phyloP scores from a whole-genome alignment of 2,888 invertebrate genomes.

The Agrotis puta region DNA sequence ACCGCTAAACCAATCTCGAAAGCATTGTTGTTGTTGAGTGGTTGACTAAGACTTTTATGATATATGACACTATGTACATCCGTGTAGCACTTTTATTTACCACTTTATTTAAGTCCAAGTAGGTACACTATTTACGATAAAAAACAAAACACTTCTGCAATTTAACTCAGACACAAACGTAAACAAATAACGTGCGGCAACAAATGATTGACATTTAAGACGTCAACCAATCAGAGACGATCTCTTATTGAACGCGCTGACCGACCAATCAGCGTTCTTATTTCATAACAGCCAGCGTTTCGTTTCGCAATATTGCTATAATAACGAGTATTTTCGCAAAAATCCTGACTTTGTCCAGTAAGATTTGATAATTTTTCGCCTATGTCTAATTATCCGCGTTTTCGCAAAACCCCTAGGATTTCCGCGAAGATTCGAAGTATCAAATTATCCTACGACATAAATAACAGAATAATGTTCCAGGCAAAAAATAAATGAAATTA shows the following conservation, averaged over 20 bases:
- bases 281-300: conserved; percentile 40
- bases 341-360: conserved; percentile 22
- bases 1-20: conserved; percentile 36
- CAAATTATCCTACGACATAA: conserved; percentile 2
- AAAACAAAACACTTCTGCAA: too few relatives aligned
- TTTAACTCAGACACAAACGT: not conserved
- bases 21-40: conserved; percentile 37
- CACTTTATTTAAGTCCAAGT: conserved; percentile 39
- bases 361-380: not conserved
- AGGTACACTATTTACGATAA: conserved; percentile 34
- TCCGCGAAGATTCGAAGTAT: conserved; percentile 37
- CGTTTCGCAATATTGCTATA: conserved; percentile 39
- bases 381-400: conserved; percentile 11
- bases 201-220: conserved; percentile 34
- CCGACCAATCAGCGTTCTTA: conserved; percentile 37
- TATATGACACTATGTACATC: conserved; percentile 34
- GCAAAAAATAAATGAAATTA: too few relatives aligned
- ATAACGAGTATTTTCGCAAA: conserved; percentile 37
- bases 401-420: conserved; percentile 29
- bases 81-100: conserved; percentile 41
- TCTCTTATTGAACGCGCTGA: conserved; percentile 14
- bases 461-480: too few relatives aligned
- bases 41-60: conserved; percentile 33
- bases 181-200: conserved; percentile 40
- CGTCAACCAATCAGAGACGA: conserved; percentile 33